Evolutionary conservation across 2,113 vertebrate species (phyloP).

Genomic region (Dicaeum eximium): DNA sequence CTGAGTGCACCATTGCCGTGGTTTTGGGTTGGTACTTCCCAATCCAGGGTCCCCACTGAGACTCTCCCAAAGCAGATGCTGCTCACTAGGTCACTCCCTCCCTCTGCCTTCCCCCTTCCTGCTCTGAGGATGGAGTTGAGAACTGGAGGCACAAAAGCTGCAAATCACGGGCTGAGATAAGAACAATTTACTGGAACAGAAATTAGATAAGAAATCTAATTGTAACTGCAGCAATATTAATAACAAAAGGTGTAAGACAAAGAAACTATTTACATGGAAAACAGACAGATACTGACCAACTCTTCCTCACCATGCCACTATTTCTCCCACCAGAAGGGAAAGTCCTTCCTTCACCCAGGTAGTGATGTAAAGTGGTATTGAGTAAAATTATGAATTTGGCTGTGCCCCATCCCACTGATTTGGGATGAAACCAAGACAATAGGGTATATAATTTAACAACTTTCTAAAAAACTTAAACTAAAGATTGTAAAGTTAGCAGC

Average conservation of each 20-base stretch:
- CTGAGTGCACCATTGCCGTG: rapidly evolving
- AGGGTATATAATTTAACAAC: not conserved
- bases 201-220: not conserved
- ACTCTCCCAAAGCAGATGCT: not conserved
- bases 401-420: rapidly evolving
- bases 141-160: not conserved
- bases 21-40: not conserved
- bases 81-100: rapidly evolving
- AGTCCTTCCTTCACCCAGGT: rapidly evolving
- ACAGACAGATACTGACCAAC: not conserved
- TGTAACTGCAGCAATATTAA: not conserved
- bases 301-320: no score
- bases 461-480: not conserved
- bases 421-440: not conserved
- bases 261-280: not conserved
- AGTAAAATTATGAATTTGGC: not conserved
- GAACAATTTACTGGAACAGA: not conserved
- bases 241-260: not conserved
- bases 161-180: not conserved
- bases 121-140: not conserved
- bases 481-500: not conserved
- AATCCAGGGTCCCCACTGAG: not conserved
- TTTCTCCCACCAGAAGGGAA: not conserved
- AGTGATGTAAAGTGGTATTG: not conserved
- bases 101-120: not conserved